Evolutionary conservation across 2,888 invertebrate species (phyloP).

Genomic region (Polylopha cassiicola): DNA sequence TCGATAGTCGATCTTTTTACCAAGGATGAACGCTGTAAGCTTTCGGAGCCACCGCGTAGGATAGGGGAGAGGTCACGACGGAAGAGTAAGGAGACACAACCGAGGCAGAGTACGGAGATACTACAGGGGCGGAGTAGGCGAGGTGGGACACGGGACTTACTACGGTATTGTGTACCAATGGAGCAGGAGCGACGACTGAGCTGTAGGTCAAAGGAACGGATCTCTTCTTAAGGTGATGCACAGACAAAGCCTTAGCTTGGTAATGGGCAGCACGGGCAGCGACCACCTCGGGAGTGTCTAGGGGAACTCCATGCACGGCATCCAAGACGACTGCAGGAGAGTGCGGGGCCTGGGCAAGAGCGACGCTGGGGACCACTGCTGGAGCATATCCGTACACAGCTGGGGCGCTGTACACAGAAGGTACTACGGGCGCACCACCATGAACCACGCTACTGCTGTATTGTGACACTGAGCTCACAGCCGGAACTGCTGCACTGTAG

Average conservation of each 20-base stretch:
- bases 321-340: conserved; percentile 66
- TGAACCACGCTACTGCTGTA: conserved; percentile 46
- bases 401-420: conserved; percentile 41
- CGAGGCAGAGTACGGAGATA: conserved; percentile 37
- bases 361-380: conserved; percentile 34
- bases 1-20: conserved; percentile 30
- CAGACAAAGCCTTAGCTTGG: conserved; percentile 64
- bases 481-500: conserved; percentile 43
- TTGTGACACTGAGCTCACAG: conserved; percentile 41
- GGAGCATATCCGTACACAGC: conserved; percentile 36
- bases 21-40: conserved; percentile 58
- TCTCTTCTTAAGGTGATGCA: conserved; percentile 61
- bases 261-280: conserved; percentile 67
- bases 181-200: conserved; percentile 39
- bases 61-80: conserved; percentile 29
- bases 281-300: conserved; percentile 71
- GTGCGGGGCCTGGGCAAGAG: conserved; percentile 53
- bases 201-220: conserved; percentile 30
- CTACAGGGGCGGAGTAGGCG: conserved; percentile 31
- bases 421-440: conserved; percentile 38
- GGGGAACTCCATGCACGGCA: conserved; percentile 62
- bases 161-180: conserved; percentile 45
- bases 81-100: conserved; percentile 37
- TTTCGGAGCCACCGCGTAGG: conserved; percentile 43
- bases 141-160: conserved; percentile 46